Conservation (phyloP, 2,888 invertebrate genomes). For the Hemistola chrysoprasaria region DNA sequence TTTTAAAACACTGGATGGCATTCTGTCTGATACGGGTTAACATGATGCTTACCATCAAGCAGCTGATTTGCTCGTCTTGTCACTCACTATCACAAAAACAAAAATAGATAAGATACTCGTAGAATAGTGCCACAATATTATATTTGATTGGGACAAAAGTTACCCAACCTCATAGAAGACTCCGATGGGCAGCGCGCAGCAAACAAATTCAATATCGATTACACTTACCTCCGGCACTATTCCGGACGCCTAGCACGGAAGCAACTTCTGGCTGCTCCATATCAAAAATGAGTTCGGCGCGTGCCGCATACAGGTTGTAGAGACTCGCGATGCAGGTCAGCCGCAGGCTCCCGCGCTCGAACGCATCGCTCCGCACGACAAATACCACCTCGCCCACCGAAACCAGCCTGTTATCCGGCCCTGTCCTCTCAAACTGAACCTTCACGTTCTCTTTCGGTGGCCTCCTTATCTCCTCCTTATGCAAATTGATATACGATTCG, state of each 20-base stretch:
- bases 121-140: neutral
- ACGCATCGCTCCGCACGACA: conserved; percentile 84
- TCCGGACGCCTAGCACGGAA: conserved; percentile 87
- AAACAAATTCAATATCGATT: conserved; percentile 37
- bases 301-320: conserved; percentile 85
- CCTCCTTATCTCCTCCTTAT: conserved; percentile 73
- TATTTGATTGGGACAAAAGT: conserved; percentile 3
- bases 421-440: conserved; percentile 62
- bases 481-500: conserved; percentile 71
- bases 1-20: no score
- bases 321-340: conserved; percentile 86
- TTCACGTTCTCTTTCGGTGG: conserved; percentile 64
- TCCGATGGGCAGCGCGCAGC: neutral
- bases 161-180: neutral
- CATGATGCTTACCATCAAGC: no score
- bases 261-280: conserved; percentile 89
- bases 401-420: conserved; percentile 66
- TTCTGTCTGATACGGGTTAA: no score
- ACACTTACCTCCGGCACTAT: conserved; percentile 80
- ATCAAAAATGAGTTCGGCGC: conserved; percentile 84
- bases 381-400: conserved; percentile 80
- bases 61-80: no score
- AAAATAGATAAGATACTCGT: no score
- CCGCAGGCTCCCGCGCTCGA: conserved; percentile 84
- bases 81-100: no score